Evolutionary conservation across 2,888 invertebrate genomes (phyloP), one percentile per base, ranked within the genome.

Genomic region (Microctonus hyperodae): DNA sequence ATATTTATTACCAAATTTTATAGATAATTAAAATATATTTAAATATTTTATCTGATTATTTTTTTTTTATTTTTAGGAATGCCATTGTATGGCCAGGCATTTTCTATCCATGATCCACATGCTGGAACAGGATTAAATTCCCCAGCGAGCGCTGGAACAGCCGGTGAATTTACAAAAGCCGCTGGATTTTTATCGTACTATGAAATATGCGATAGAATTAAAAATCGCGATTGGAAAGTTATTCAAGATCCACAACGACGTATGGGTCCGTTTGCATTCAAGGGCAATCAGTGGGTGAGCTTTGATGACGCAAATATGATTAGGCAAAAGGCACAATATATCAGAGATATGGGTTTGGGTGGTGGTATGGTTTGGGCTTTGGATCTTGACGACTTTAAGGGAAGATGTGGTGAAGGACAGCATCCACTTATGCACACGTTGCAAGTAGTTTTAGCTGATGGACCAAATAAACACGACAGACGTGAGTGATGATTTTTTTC

Each of bases 291-390:
- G 79, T 97, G 96, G 96, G 95, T 96, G 22, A 92, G 94, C 1
- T 97, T 89, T 77, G 96, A 97, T 79, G 95, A 96, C 78, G 86
- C 88, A 9, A 90, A 90, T 35, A 95, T 92, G 85, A 90, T 96
- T 51, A 87, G 88, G 69, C 88, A 88, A 71, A 96, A 96, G 85
- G 91, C 94, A 0, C 89, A 93, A 75, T 91, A 90, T 76, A 90
- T 95, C 37, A 89, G 92, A 69, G 87, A 90, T 13, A 86, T 93
- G 83, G 88, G 91, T 70, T 87, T 96, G 20, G 95, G 91, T 13
- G 95, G 95, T 67, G 95, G 93, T 20, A 95, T 95, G 95, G 89
- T 95, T 51, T 95, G 95, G 95, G 95, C 95, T 0, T 85, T 95
- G 37, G 95, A 95, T 85, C 88, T 95, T 73, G 95, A 96, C 75